Percentiles rank a stretch among this genome's conserved stretches.
These are phyloP conservation scores for Trinectes maculatus DNA, from an alignment of 2,113 vertebrate species.

Conservation along the genomic window DNA sequence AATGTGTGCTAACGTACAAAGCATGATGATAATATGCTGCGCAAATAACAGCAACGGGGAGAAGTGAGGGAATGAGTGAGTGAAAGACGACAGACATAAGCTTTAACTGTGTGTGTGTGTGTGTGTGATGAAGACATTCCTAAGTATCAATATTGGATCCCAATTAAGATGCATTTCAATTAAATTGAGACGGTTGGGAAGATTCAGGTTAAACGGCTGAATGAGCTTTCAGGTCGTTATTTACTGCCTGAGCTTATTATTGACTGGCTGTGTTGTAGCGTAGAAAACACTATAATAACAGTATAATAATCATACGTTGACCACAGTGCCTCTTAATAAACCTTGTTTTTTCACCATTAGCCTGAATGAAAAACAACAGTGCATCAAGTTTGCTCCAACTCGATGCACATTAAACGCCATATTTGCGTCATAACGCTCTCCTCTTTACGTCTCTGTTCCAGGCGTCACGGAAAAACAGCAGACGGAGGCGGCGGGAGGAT, in stretches of 20 bases:
- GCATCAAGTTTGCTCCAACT: slow-evolving; percentile 41
- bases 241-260: no score
- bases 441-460: slow-evolving; percentile 23
- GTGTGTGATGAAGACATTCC: no score
- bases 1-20: slow-evolving; percentile 22
- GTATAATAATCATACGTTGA: slow-evolving; percentile 50
- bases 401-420: no score
- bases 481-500: not conserved
- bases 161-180: no score
- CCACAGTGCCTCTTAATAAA: slow-evolving; percentile 23
- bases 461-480: slow-evolving; percentile 43
- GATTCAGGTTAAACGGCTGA: no score
- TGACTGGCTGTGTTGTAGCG: no score
- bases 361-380: slow-evolving; percentile 59
- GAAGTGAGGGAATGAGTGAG: slow-evolving; percentile 6
- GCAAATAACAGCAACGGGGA: slow-evolving; percentile 9
- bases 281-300: no score
- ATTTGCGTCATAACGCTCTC: no score
- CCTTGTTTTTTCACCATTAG: slow-evolving; percentile 45
- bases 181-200: no score
- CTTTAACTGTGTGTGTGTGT: not conserved
- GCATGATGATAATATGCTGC: slow-evolving; percentile 1
- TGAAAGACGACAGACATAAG: not conserved
- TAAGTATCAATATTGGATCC: no score
- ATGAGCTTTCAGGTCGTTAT: no score